Percentiles rank a stretch among this genome's conserved stretches.
phyloP scores from a whole-genome alignment of 2,797 vertebrate species.

The Gila robusta region DNA sequence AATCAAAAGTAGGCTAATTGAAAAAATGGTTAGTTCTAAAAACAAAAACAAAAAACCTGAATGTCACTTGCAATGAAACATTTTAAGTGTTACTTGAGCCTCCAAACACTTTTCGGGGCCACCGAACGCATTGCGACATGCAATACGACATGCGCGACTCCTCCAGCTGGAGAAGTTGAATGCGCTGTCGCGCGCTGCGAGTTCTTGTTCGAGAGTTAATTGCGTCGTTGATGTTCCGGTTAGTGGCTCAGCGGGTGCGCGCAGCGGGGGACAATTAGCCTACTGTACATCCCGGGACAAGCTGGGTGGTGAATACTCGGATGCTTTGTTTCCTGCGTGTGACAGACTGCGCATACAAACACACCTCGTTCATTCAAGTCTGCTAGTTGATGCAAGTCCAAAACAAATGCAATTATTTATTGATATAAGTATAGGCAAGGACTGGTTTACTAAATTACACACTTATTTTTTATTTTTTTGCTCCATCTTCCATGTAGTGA shows the following conservation, averaged over 20 bases:
- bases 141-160: background rate
- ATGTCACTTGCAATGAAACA: background rate
- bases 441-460: background rate
- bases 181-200: conserved; percentile 77
- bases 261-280: conserved; percentile 28
- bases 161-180: conserved; percentile 61
- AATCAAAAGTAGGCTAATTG: background rate
- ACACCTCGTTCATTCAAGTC: background rate
- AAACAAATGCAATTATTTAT: background rate
- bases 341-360: background rate
- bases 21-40: background rate
- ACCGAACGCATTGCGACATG: background rate
- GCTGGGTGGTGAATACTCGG: background rate
- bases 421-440: background rate
- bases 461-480: no score
- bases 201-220: conserved; percentile 82
- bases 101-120: background rate
- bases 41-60: background rate
- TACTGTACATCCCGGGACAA: background rate
- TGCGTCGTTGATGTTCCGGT: conserved; percentile 83
- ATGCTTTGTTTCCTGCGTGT: conserved; percentile 8
- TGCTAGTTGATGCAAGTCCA: background rate
- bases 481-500: no score
- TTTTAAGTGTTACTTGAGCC: background rate
- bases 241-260: conserved; percentile 64